Evolutionary conservation across 2,888 invertebrate genomes (phyloP), one percentile per base, ranked within the genome.

Genomic region (Cheilosia scutellata): DNA sequence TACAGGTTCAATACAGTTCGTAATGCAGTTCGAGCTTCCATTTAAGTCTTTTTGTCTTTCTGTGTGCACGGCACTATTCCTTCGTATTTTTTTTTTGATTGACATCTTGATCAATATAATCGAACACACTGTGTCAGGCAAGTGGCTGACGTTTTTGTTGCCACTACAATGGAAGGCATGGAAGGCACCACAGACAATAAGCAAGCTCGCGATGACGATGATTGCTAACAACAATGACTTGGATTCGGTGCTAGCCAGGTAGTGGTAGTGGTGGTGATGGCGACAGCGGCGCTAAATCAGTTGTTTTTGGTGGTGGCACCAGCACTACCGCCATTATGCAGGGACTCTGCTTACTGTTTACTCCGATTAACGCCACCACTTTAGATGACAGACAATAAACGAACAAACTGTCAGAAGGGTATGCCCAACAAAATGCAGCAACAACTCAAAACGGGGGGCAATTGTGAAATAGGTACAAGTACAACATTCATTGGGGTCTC

Each of bases 21-120:
- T n/a, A n/a, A 20, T 20, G 2, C 20, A 20, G 20, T 20, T 20
- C 20, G 20, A 20, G 20, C 20, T 20, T 20, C 20, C 20, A 20
- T 20, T 20, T 20, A 20, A 20, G 20, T 11, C n/a, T 11, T 13
- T 4, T 4, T 31, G 44, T 31, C 11, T 31, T 5, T 31, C 27
- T 42, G 9, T 25, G 37, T 16, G 25, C 9, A 5, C 29, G 16
- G 31, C 13, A 37, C 44, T n/a, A 57, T 37, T 16, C 51, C 29
- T 9, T 9, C 5, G 7, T 75, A 53, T 51, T 60, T 57, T 49
- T 65, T 40, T 47, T 60, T 62, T 80, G 79, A 86, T 71, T 80
- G 80, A 86, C 86, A 80, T 80, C 76, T 86, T 80, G 80, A 86
- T 86, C 80, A 80, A 86, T 76, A 72, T 51, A 78, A 70, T 74